Evolutionary conservation across 2,113 vertebrate genomes (phyloP).

Genomic region (Apodemus speciosus): DNA sequence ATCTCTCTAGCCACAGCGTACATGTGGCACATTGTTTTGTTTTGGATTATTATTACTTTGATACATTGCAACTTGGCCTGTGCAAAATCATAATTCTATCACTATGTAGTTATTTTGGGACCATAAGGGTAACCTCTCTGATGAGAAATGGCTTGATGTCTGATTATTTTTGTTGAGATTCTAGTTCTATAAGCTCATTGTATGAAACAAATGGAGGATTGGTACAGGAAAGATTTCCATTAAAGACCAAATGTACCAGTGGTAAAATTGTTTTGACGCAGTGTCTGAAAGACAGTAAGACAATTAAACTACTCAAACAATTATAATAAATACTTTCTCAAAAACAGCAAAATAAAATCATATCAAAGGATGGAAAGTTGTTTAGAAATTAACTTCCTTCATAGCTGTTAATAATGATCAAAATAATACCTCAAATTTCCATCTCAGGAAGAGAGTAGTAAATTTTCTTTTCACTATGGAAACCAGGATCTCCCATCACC

Average conservation of each 20-base stretch:
- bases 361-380: background rate
- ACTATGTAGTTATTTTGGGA: background rate
- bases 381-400: background rate
- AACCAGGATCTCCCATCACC: constrained; percentile 41
- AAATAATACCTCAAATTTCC: constrained; percentile 5
- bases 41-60: background rate
- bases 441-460: constrained; percentile 10
- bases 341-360: background rate
- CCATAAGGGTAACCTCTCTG: background rate
- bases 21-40: background rate
- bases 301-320: background rate
- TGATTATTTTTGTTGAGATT: background rate
- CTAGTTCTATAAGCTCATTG: background rate
- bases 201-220: background rate
- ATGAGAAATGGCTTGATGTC: background rate
- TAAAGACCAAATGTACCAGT: background rate
- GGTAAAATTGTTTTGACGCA: background rate
- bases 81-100: background rate
- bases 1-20: background rate
- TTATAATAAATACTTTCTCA: background rate
- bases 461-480: constrained; percentile 32
- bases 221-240: background rate
- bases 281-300: background rate
- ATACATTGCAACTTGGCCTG: background rate
- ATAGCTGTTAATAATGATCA: background rate